These are phyloP conservation scores for rat (Rattus norvegicus) DNA, from an alignment of 2,113 vertebrate genomes.

Conservation along the genomic window GRCr8 NC_086031.1:82722501-82723000, in stretches of 20 bases:
- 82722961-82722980: background rate
- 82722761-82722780: background rate
- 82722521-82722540: constrained; percentile 74
- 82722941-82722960: background rate
- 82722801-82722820: accelerated
- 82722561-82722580: constrained; percentile 50
- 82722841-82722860: background rate
- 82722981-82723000: background rate
- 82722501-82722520: constrained; percentile 79
- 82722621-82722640: background rate
- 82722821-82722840: background rate
- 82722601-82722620: constrained; percentile 40
- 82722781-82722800: background rate
- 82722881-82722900: background rate
- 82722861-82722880: background rate
- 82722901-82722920: background rate
- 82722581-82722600: constrained; percentile 43
- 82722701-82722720: background rate
- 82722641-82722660: background rate
- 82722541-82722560: constrained; percentile 70
- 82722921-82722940: background rate
- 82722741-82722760: background rate
- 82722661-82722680: background rate
- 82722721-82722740: background rate
- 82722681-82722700: background rate